Base-by-base conservation (phyloP, 2,888 invertebrate species). In the Phyto melanocephala region DNA sequence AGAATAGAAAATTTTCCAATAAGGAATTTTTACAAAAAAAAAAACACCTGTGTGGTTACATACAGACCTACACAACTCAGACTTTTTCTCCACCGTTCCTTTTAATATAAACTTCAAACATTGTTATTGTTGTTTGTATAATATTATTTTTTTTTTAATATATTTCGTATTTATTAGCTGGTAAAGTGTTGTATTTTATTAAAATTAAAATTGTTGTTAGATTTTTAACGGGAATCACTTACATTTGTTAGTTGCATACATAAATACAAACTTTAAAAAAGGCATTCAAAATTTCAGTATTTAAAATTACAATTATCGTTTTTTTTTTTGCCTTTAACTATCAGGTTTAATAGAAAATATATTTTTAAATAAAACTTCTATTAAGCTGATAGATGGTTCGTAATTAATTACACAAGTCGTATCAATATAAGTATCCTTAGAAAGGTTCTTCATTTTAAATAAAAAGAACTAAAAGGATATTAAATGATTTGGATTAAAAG, bases 401-500 rank as follows among this genome's bases (percentile, higher is more conserved):
- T 50, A 62, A n/a, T 50, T 13, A 52, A 63, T 10, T 3, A 5
- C 37, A 20, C 47, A n/a, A 28, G 45, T 33, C 54, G 17, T n/a
- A 40, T 11, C 1, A n/a, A 4, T 8, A 20, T 28, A 4, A 11
- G 5, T 71, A 65, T 80, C 80, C 75, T 80, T 80, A 37, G 13
- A 60, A 47, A 22, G 13, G 4, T 67, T 79, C 65, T 80, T 76
- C 13, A 35, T 42, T 42, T 52, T 2, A n/a, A 8, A 10, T 40
- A 52, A 80, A 80, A 71, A 76, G 65, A 71, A 80, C 58, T 80
- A n/a, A 60, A 80, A 76, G 71, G 71, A 75, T 56, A 40, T 47
- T 47, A 20, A 3, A 42, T 11, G 2, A 58, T 13, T 54, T 40
- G 52, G n/a, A 11, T 74, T 63, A 15, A n/a, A n/a, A 28, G 3